Evolutionary conservation across 2,113 vertebrate genomes (phyloP).

Genomic region (Phylloscopus trochilus): DNA sequence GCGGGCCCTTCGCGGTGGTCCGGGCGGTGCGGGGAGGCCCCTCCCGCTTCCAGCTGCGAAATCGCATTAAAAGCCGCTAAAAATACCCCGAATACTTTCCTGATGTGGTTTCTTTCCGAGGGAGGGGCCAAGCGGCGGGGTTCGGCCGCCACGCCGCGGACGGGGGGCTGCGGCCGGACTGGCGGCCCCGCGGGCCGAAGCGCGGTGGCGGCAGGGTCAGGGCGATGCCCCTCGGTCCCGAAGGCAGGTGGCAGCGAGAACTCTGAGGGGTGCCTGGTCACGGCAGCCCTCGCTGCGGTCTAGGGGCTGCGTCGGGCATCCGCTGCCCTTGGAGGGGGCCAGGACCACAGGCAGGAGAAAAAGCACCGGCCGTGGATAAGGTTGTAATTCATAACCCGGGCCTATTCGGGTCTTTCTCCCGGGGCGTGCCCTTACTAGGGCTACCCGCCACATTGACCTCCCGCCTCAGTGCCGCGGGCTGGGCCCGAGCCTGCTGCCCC

Average conservation of each 20-base stretch:
- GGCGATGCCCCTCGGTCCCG: neutral
- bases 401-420: neutral
- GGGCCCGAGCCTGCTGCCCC: neutral
- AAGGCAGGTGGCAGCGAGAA: neutral
- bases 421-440: accelerated
- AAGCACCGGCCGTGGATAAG: accelerated
- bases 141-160: neutral
- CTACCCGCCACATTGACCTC: neutral
- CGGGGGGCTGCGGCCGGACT: neutral
- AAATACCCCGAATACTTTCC: neutral
- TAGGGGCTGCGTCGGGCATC: neutral
- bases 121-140: neutral
- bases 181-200: neutral
- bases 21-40: neutral
- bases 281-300: neutral
- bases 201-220: neutral
- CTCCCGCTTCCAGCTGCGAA: constrained; percentile 18
- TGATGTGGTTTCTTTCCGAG: neutral
- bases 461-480: neutral
- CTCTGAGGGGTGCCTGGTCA: accelerated
- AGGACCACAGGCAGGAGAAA: accelerated
- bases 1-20: neutral
- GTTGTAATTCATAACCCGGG: accelerated
- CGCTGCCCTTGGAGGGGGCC: neutral
- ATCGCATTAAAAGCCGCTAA: neutral